phyloP scores from a whole-genome alignment of 2,113 vertebrate genomes.

The Rhabdornis inornatus region DNA sequence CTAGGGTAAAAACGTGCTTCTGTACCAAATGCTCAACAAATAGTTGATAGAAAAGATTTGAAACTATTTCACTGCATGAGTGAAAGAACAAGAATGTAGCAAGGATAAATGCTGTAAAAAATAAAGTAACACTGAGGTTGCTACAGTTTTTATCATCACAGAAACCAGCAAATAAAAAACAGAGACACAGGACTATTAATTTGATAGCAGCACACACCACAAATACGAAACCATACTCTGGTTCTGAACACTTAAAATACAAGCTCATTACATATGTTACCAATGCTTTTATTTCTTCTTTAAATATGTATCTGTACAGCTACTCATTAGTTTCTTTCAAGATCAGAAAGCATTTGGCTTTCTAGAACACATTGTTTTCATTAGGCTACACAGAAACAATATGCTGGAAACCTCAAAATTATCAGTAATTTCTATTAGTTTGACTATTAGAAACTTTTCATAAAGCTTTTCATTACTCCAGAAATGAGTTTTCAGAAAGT shows the following conservation, averaged over 20 bases:
- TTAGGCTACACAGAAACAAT: conserved; percentile 26
- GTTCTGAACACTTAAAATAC: conserved; percentile 20
- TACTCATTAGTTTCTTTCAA: conserved; percentile 44
- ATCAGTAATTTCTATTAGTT: not conserved
- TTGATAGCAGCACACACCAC: not conserved
- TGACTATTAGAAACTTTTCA: not conserved
- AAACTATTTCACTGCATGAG: conserved; percentile 12
- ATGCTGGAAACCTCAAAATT: conserved; percentile 10
- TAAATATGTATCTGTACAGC: not conserved
- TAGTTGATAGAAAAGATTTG: not conserved
- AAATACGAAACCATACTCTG: not conserved
- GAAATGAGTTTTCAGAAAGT: not conserved
- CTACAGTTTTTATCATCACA: not conserved
- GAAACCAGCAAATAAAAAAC: not conserved
- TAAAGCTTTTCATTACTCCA: not conserved
- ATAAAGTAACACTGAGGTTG: not conserved
- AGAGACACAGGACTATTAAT: not conserved
- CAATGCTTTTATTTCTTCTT: not conserved
- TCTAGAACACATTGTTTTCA: conserved; percentile 13
- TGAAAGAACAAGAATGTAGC: not conserved
- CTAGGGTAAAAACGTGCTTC: conserved; percentile 21
- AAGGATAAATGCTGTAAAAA: not conserved
- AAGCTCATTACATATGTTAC: conserved; percentile 43
- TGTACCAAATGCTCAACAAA: conserved; percentile 35
- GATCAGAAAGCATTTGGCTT: conserved; percentile 34